A percentile compares a stretch with the other conserved stretches of the same genome.
phyloP scores from a whole-genome alignment of 2,113 vertebrate genomes.

The Choloepus hoffmanni region DNA sequence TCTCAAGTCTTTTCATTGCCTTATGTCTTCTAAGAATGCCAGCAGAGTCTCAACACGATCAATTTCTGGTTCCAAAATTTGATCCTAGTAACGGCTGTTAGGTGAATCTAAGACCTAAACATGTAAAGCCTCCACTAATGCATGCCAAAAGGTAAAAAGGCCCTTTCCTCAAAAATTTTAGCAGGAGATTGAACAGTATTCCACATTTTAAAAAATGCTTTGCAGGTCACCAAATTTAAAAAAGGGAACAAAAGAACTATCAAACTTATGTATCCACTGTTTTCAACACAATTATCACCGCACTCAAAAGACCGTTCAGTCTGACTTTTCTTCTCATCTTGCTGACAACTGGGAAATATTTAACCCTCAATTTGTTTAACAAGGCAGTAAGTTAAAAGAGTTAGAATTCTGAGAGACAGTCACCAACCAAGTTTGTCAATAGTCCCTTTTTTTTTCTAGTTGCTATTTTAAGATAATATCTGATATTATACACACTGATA shows the following conservation, averaged over 20 bases:
- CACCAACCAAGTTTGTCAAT: background rate
- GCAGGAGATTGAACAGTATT: background rate
- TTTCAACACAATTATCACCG: background rate
- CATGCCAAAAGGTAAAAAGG: background rate
- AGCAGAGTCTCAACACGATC: background rate
- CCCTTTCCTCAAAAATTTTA: constrained; percentile 1
- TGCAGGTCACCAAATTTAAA: constrained; percentile 13
- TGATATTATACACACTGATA: background rate
- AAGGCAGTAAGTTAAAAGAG: constrained; percentile 23
- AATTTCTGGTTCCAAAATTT: background rate
- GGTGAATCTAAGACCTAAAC: constrained; percentile 24
- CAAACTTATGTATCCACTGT: background rate
- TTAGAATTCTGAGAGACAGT: constrained; percentile 34
- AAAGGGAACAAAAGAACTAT: background rate
- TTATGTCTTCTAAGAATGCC: background rate
- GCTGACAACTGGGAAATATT: background rate
- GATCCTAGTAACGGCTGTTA: background rate
- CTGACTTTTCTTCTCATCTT: constrained; percentile 10
- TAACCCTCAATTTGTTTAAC: background rate
- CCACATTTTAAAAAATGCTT: background rate
- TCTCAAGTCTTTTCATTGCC: background rate
- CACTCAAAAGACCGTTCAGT: background rate
- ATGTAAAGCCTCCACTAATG: background rate
- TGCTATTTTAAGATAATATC: constrained; percentile 47
- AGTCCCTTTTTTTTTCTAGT: constrained; percentile 54